Conservation (phyloP, 2,113 vertebrate species). For the Crotophaga sulcirostris region DNA sequence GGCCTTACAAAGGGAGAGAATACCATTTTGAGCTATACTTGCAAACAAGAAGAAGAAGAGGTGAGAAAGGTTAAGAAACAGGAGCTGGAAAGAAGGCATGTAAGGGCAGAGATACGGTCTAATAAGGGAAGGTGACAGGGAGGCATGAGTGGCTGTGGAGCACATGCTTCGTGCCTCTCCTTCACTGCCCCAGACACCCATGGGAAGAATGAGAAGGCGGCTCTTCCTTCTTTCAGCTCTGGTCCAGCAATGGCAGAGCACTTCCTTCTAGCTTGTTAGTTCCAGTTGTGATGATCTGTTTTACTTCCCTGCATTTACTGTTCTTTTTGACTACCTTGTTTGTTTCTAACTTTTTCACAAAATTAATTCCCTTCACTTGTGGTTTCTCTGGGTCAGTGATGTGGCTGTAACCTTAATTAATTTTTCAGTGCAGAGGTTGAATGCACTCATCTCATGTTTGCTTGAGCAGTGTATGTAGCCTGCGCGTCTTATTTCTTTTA, state of each 20-base stretch:
- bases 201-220: neutral
- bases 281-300: neutral
- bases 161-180: neutral
- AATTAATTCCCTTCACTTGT: neutral
- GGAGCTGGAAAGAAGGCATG: neutral
- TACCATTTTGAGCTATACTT: neutral
- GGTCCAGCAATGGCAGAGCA: neutral
- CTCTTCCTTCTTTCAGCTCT: neutral
- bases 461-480: neutral
- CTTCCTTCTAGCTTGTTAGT: neutral
- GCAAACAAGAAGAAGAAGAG: neutral
- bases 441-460: neutral
- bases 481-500: neutral
- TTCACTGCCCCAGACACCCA: neutral
- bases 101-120: neutral
- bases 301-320: neutral
- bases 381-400: neutral
- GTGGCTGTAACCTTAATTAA: neutral
- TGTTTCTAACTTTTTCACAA: neutral
- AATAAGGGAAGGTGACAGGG: neutral
- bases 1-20: neutral
- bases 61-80: neutral
- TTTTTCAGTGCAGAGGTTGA: neutral
- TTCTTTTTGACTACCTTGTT: neutral
- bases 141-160: neutral